Percentiles rank a stretch among this genome's conserved stretches.
These are phyloP conservation scores for Hirudinaria manillensis DNA, from an alignment of 2,888 invertebrate genomes.

Conservation along the genomic window DNA sequence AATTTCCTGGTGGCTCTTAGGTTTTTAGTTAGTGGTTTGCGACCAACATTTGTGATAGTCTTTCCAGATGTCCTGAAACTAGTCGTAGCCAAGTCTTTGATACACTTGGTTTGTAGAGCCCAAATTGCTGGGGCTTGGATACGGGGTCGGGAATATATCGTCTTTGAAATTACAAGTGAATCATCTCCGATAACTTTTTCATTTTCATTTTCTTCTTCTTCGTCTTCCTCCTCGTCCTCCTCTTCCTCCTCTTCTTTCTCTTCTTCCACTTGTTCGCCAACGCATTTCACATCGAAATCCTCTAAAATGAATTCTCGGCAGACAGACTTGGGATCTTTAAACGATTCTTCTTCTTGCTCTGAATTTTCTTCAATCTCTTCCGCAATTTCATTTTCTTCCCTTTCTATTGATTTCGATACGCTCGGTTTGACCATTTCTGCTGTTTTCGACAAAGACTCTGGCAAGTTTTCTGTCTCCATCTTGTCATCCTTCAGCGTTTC, in stretches of 20 bases:
- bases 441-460: neutral
- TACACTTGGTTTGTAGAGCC: neutral
- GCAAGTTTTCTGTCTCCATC: no score
- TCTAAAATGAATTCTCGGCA: neutral
- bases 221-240: conserved; percentile 11
- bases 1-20: neutral
- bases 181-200: neutral
- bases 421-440: neutral
- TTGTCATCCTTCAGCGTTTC: no score
- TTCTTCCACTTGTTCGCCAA: neutral
- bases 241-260: conserved; percentile 2
- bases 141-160: neutral
- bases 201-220: neutral
- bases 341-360: neutral
- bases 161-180: no score
- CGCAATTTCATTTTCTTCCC: neutral
- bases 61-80: neutral
- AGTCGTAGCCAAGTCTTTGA: neutral
- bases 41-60: conserved; percentile 16
- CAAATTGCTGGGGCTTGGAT: neutral
- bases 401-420: neutral
- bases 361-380: neutral
- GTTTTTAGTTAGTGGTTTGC: neutral
- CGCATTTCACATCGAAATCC: neutral
- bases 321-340: no score